A percentile compares a stretch with the other conserved stretches of the same genome.
Conservation (phyloP, 2,797 vertebrate species). For the Dryobates pubescens region DNA sequence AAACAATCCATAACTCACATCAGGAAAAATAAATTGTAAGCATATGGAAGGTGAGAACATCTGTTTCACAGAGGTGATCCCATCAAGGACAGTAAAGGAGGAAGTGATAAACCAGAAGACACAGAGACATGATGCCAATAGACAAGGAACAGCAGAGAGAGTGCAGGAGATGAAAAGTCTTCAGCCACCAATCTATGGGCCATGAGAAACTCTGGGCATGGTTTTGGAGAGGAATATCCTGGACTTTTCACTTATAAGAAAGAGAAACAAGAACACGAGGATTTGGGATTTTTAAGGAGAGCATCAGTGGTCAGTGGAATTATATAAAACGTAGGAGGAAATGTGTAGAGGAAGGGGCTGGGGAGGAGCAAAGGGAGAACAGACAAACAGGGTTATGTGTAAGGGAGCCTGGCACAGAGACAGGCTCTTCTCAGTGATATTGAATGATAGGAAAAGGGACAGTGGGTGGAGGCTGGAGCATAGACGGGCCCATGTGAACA, state of each 20-base stretch:
- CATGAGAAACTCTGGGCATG: neutral
- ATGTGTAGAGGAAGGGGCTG: rapidly evolving
- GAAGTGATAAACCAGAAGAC: neutral
- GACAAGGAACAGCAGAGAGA: neutral
- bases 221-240: neutral
- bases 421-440: too few relatives aligned
- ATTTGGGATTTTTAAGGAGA: neutral
- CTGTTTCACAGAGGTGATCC: neutral
- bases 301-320: neutral
- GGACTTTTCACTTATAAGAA: neutral
- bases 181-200: too few relatives aligned
- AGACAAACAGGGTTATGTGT: neutral
- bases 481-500: too few relatives aligned
- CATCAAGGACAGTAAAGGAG: neutral
- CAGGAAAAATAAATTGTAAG: neutral
- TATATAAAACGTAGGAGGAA: neutral
- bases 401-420: too few relatives aligned
- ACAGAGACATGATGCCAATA: neutral
- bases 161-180: neutral
- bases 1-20: neutral
- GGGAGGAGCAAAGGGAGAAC: neutral
- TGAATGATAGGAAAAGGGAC: too few relatives aligned
- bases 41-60: neutral
- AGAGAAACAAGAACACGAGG: neutral
- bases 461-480: too few relatives aligned